A percentile compares a stretch with the other conserved stretches of the same genome.
Conservation (phyloP, 2,888 invertebrate genomes). For the Acholoe squamosa region DNA sequence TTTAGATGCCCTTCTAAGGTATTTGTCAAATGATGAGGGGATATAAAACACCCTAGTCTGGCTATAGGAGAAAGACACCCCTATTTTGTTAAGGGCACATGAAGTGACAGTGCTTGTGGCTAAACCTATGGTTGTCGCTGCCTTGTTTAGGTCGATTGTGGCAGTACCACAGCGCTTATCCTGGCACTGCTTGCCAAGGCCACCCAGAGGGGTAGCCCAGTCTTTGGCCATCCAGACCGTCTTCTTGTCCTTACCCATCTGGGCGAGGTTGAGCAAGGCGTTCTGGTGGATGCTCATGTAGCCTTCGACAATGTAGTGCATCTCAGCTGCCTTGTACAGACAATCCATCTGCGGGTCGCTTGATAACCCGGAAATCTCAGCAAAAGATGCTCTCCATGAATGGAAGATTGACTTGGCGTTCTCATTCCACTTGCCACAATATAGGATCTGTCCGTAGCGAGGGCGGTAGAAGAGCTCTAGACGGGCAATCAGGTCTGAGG, state of each 20-base stretch:
- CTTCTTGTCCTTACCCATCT: neutral
- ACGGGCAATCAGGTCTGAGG: neutral
- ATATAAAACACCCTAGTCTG: neutral
- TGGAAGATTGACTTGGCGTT: neutral
- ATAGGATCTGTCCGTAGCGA: constrained; percentile 32
- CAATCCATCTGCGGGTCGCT: constrained; percentile 17
- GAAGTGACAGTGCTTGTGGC: neutral
- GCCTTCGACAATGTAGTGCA: constrained; percentile 54
- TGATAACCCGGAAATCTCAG: neutral
- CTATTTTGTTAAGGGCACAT: constrained; percentile 1
- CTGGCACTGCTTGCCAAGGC: neutral
- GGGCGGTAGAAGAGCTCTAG: constrained; percentile 34
- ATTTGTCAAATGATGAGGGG: neutral
- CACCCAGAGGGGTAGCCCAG: neutral
- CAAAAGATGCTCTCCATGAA: neutral
- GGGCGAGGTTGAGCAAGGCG: neutral
- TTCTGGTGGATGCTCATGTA: neutral
- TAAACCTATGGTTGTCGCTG: neutral
- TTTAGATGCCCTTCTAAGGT: neutral
- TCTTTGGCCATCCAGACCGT: neutral
- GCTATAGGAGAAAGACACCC: neutral
- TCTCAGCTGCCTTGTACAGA: constrained; percentile 46
- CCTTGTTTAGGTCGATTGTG: neutral
- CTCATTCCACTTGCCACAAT: constrained; percentile 48
- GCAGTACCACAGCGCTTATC: neutral